Evolutionary conservation across 2,797 vertebrate genomes (phyloP), one percentile per base, ranked within the genome.

Genomic region (Myotis findleyi): DNA sequence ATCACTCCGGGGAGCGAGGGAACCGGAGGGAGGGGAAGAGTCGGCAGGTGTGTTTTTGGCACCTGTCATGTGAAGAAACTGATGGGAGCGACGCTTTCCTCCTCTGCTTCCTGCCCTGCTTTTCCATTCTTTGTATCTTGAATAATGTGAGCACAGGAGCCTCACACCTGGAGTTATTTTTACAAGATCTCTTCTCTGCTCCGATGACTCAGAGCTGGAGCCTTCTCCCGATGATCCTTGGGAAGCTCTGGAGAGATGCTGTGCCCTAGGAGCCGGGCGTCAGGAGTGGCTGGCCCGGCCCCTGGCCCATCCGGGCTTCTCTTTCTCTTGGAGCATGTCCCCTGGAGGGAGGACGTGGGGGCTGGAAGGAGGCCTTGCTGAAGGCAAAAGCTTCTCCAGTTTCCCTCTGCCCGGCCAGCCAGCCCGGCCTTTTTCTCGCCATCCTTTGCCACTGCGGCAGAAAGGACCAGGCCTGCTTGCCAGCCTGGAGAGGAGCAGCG

Each of bases 21-120:
- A 49, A 10, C 18, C 0, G 10, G 83, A 96, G 88, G 95, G 89
- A 53, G 16, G 18, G 1, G 8, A 83, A 95, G 88, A 95, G 30
- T 94, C 83, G n/a, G 91, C 97, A 64, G 66, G 49, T 20, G 49
- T 23, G 97, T 89, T 96, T 96, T 97, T 97, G 81, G 89, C 84
- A 92, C 97, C 53, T 97, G 97, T 98, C 98, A 98, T 94, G 97
- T 98, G 93, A 73, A 95, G 87, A 96, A 96, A 95, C 95, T 95
- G 96, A 97, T 94, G 97, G 95, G 97, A 98, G 95, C 94, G 72
- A 97, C 95, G 96, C 96, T 97, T 98, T 64, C 98, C 98, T 98
- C 98, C 98, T 96, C 98, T 98, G 97, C 98, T 98, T 98, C 98
- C 98, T 98, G 98, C 97, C 95, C 87, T 97, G 93, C 97, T 97